These are phyloP conservation scores for Carduelis carduelis DNA, from an alignment of 2,797 vertebrate genomes.

Conservation along the genomic window DNA sequence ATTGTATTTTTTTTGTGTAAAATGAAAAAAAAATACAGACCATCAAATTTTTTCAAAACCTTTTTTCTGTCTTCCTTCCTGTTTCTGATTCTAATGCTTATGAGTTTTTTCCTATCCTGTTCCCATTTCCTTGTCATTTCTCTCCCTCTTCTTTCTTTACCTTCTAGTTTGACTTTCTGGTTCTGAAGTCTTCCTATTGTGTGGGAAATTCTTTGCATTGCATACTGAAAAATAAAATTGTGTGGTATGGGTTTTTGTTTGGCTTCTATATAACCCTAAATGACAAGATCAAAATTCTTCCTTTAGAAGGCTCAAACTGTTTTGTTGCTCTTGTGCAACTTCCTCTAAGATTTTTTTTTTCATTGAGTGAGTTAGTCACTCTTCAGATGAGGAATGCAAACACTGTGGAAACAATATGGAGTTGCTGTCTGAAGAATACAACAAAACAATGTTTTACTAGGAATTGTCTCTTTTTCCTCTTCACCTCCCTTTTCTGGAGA, in stretches of 20 bases:
- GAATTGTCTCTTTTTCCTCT: not conserved
- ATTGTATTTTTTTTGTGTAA: not conserved
- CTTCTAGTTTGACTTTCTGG: not conserved
- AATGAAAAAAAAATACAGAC: not conserved
- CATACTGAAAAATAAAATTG: not conserved
- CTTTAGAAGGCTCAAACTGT: not conserved
- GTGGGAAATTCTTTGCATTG: not conserved
- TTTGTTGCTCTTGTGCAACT: conserved; percentile 42
- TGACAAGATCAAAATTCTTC: not conserved
- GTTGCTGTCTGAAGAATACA: not conserved
- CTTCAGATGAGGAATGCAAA: not conserved
- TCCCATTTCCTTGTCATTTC: not conserved
- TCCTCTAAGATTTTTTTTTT: not conserved
- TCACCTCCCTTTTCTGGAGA: not conserved
- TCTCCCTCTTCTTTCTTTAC: not conserved
- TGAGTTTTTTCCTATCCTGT: not conserved
- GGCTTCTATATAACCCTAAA: not conserved
- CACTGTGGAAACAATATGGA: not conserved
- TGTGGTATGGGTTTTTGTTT: not conserved
- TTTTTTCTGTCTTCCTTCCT: not conserved
- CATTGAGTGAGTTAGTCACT: not conserved
- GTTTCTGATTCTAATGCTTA: not conserved
- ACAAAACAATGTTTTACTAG: not conserved
- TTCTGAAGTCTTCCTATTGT: not conserved
- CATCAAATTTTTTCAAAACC: not conserved